Evolutionary conservation across 2,113 vertebrate genomes (phyloP).

Genomic region (Leucopternis melanops): DNA sequence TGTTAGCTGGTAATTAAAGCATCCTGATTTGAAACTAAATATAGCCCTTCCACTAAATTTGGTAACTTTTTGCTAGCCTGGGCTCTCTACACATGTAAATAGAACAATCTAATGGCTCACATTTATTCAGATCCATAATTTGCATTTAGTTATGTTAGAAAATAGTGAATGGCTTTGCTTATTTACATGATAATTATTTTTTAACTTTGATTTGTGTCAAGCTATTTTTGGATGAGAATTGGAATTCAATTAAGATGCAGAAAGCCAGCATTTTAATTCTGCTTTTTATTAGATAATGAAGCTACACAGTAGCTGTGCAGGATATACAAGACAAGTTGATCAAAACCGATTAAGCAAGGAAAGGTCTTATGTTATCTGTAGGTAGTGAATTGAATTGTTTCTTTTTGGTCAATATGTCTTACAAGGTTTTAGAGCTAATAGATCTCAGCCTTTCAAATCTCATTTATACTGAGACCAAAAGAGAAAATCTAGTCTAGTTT

Average conservation of each 20-base stretch:
- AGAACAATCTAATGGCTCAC: conserved; percentile 18
- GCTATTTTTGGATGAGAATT: conserved; percentile 19
- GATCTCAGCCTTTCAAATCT: not conserved
- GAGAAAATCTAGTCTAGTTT: not conserved
- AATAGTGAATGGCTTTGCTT: conserved; percentile 36
- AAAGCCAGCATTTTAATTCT: conserved; percentile 3
- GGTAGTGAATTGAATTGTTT: not conserved
- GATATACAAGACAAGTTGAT: not conserved
- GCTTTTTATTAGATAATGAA: conserved; percentile 9
- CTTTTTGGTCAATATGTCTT: not conserved
- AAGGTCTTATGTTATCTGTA: not conserved
- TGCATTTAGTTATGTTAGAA: conserved; percentile 48
- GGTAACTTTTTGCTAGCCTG: conserved; percentile 38
- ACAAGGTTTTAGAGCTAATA: not conserved
- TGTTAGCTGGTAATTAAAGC: conserved; percentile 33
- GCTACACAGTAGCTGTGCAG: not conserved
- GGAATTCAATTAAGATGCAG: conserved; percentile 36
- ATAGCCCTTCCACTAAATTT: conserved; percentile 34
- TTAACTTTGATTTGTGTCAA: conserved; percentile 29
- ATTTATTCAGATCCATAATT: conserved; percentile 41
- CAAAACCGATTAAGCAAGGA: not conserved
- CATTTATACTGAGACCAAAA: not conserved
- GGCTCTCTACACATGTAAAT: conserved; percentile 3
- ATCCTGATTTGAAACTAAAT: conserved; percentile 51
- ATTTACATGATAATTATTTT: conserved; percentile 43